Conservation (phyloP, 2,113 vertebrate species). For the Ptychochromis oligacanthus region DNA sequence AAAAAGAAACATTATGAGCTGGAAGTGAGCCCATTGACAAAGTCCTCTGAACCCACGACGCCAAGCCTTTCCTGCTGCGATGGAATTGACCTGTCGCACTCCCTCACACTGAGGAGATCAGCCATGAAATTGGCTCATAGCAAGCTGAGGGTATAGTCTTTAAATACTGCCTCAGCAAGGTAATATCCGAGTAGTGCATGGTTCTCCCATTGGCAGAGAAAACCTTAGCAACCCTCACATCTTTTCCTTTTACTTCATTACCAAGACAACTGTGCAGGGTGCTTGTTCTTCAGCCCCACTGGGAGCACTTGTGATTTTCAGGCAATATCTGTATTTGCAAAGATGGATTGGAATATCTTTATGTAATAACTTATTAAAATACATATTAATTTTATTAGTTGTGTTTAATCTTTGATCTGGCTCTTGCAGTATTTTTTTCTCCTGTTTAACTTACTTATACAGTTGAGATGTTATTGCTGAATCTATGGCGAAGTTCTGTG, state of each 20-base stretch:
- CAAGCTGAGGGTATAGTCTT: slow-evolving; percentile 56
- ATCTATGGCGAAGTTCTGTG: background rate
- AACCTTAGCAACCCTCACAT: slow-evolving; percentile 34
- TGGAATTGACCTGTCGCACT: slow-evolving; percentile 65
- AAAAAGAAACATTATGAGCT: slow-evolving; percentile 47
- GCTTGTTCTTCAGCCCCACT: slow-evolving; percentile 9
- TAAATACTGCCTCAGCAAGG: slow-evolving; percentile 48
- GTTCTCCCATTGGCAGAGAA: slow-evolving; percentile 26
- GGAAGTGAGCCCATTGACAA: slow-evolving; percentile 48
- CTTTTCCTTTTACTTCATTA: slow-evolving; percentile 28
- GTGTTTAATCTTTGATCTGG: background rate
- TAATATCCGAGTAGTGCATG: slow-evolving; percentile 35
- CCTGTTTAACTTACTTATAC: background rate
- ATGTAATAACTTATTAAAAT: slow-evolving; percentile 1
- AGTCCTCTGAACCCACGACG: slow-evolving; percentile 29
- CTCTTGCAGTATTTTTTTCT: background rate
- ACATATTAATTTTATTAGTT: background rate
- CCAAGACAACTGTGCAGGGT: slow-evolving; percentile 23
- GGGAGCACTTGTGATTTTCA: background rate
- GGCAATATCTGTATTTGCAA: slow-evolving; percentile 2
- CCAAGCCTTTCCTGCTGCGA: slow-evolving; percentile 47
- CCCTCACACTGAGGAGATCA: slow-evolving; percentile 67
- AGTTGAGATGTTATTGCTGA: background rate
- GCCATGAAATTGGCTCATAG: slow-evolving; percentile 77
- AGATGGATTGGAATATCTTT: background rate